Conservation (phyloP, 2,797 vertebrate genomes). For the Pangasius krempfi region DNA sequence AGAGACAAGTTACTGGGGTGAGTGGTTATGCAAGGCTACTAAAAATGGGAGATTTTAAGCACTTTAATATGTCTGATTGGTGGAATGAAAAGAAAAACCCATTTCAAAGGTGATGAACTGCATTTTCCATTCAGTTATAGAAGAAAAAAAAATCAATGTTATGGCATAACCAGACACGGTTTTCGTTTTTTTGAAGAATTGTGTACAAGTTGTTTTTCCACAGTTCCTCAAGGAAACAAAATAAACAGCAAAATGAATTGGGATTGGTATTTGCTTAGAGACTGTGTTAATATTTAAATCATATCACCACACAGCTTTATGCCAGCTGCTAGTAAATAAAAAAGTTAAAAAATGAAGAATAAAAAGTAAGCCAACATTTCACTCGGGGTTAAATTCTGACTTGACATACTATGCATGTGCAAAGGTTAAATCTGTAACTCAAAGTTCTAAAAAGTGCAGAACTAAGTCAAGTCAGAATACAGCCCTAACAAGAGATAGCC, state of each 20-base stretch:
- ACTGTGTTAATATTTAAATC: slow-evolving; percentile 53
- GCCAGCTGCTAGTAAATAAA: slow-evolving; percentile 17
- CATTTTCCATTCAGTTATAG: neutral
- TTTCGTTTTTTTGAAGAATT: neutral
- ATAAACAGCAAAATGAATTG: neutral
- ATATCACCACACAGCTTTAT: slow-evolving; percentile 41
- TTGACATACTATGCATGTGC: slow-evolving; percentile 9
- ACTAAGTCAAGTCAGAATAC: slow-evolving; percentile 45
- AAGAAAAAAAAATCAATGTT: neutral
- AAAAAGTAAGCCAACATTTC: slow-evolving; percentile 12
- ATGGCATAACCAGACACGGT: neutral
- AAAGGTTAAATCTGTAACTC: neutral
- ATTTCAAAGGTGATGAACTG: slow-evolving; percentile 22
- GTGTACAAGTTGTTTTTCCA: neutral
- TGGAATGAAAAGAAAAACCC: slow-evolving; percentile 24
- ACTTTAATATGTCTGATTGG: slow-evolving; percentile 21
- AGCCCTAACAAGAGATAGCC: slow-evolving; percentile 23
- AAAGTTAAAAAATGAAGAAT: neutral
- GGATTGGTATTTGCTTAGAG: slow-evolving; percentile 32
- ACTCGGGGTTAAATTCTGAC: slow-evolving; percentile 51
- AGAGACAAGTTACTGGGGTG: neutral
- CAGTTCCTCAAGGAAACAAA: slow-evolving; percentile 18
- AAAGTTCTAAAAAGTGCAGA: neutral
- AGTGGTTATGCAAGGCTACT: neutral
- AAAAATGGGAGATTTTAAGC: neutral